A percentile compares a stretch with the other conserved stretches of the same genome.
phyloP scores from a whole-genome alignment of 64 coral and sea anemone species.

The Montipora sp. region DNA sequence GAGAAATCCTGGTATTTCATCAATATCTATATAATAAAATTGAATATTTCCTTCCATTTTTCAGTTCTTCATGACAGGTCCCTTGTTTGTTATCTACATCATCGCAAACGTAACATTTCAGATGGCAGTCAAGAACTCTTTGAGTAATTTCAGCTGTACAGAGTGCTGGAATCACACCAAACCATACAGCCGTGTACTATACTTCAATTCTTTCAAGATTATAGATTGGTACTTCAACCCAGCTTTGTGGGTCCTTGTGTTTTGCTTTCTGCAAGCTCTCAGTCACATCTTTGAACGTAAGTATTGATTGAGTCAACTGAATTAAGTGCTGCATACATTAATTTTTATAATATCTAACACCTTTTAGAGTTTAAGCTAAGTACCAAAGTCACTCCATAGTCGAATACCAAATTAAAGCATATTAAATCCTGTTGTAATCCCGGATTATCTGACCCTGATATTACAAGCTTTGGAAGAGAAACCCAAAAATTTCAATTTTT shows the following conservation, averaged over 20 bases:
- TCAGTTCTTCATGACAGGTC: slow-evolving; percentile 71
- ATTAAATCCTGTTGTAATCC: too few relatives aligned
- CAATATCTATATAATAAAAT: too few relatives aligned
- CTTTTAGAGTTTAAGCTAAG: too few relatives aligned
- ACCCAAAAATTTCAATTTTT: too few relatives aligned
- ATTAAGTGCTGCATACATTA: too few relatives aligned
- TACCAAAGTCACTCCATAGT: too few relatives aligned
- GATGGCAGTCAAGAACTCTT: slow-evolving; percentile 68
- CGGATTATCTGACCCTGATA: too few relatives aligned
- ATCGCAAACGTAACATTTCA: slow-evolving; percentile 85
- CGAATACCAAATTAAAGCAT: too few relatives aligned
- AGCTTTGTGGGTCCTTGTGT: slow-evolving; percentile 21
- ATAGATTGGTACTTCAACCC: slow-evolving; percentile 78
- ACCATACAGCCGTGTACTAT: slow-evolving; percentile 12
- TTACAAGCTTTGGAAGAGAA: too few relatives aligned
- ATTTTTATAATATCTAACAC: too few relatives aligned
- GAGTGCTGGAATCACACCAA: slow-evolving; percentile 49
- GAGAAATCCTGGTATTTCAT: too few relatives aligned
- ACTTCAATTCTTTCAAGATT: slow-evolving; percentile 62
- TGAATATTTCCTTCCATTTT: neutral
- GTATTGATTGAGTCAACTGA: neutral
- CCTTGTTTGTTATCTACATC: slow-evolving; percentile 65
- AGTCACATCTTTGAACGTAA: slow-evolving; percentile 84
- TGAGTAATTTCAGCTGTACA: neutral
- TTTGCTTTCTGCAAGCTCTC: slow-evolving; percentile 62